Base-by-base conservation (phyloP, 35 echinoderm and acorn worm genomes). In the Hemicentrotus pulcherrimus region DNA sequence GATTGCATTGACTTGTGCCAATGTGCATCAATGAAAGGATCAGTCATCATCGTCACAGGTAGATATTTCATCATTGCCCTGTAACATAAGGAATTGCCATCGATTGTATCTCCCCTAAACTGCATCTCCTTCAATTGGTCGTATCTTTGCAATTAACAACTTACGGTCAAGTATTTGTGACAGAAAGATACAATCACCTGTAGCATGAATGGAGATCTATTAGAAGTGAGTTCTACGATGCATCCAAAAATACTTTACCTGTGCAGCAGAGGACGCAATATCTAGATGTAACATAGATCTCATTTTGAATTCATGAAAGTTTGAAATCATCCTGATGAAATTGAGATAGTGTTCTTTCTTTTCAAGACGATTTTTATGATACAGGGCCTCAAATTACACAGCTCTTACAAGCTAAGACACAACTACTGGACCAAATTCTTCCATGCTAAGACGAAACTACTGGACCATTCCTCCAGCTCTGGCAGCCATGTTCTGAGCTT, bases 401-500 rank as follows among this genome's bases (percentile, higher is more conserved):
- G 6, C 9, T 22, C 65, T 78, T n/a, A 5, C 65, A 10, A 0
- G 48, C 16, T 70, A 70, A 5, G 18, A 70, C 61, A 24, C 5
- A 19, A 19, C 16, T 28, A n/a, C 30, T 91, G 90, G 7, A 91
- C 90, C 32, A 60, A 55, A 1, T 55, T 55, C 50, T 55, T 55
- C 9, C 6, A 10, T 0, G 48, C 8, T 52, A 52, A 13, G 61
- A 28, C 61, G 2, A 0, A 6, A 70, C 15, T 47, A 93, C 30
- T 93, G 91, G 15, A 93, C 91, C 22, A 78, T 47, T 85, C 94
- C 55, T 28, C 55, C 22, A 46, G 55, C 94, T 46, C 59, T 41
- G 19, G 65, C 61, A 31, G 94, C 65, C 78, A 95, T 86, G 46
- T 85, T 88, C 33, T 95, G 70, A 1, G 94, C 65, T n/a, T 95